Conservation (phyloP, 1,140 invertebrate genomes). For the Drosophila murphyi region DNA sequence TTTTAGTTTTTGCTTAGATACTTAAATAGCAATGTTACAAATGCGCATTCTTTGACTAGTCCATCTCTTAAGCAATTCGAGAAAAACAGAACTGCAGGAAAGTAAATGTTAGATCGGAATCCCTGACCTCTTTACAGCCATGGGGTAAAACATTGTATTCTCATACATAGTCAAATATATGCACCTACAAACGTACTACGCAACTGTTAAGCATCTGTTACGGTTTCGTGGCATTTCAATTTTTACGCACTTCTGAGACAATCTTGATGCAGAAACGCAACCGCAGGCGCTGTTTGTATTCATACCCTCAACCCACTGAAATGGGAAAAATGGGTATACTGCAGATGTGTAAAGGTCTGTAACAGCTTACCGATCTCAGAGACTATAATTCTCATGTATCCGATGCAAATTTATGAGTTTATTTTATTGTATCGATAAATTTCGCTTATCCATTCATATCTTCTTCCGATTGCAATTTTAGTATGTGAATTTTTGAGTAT, state of each 20-base stretch:
- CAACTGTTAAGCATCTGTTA: conserved; percentile 66
- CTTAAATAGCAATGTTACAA: too few species aligned
- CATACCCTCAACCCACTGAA: background rate
- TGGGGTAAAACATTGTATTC: conserved; percentile 38
- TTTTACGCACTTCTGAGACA: conserved; percentile 72
- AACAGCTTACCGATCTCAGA: too few species aligned
- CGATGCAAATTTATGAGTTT: too few species aligned
- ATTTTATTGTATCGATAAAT: too few species aligned
- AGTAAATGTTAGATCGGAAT: conserved; percentile 60
- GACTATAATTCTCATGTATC: too few species aligned
- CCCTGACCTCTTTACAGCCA: conserved; percentile 51
- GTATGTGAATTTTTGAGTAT: too few species aligned
- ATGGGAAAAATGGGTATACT: too few species aligned
- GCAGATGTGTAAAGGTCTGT: too few species aligned
- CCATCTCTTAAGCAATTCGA: conserved; percentile 45
- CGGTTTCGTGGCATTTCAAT: conserved; percentile 68
- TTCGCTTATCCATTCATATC: too few species aligned
- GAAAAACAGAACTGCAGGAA: conserved; percentile 44
- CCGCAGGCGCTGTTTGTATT: conserved; percentile 47
- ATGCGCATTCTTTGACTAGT: background rate
- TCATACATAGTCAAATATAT: conserved; percentile 16
- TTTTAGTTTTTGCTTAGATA: too few species aligned
- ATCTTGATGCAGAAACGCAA: conserved; percentile 81
- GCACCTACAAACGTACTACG: conserved; percentile 35
- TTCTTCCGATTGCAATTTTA: too few species aligned